A percentile compares a stretch with the other conserved stretches of the same genome.
phyloP scores from a whole-genome alignment of 2,888 invertebrate species.

The Gortyna flavago region DNA sequence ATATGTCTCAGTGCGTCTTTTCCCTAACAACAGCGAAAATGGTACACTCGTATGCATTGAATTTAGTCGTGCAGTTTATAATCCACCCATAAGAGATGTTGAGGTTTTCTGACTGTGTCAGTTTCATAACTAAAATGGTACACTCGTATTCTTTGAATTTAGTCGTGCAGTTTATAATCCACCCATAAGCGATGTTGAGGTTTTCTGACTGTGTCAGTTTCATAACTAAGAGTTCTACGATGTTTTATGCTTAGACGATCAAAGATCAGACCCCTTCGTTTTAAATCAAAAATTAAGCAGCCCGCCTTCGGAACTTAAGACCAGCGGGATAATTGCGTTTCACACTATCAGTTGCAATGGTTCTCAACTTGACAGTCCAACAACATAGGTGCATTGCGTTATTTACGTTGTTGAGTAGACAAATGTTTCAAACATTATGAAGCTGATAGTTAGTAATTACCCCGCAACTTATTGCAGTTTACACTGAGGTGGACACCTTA shows the following conservation, averaged over 20 bases:
- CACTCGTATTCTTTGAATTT: neutral
- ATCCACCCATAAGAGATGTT: neutral
- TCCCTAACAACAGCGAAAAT: neutral
- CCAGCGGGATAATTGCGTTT: neutral
- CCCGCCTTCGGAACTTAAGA: neutral
- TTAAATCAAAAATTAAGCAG: too few species aligned
- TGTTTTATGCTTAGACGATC: neutral
- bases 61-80: constrained; percentile 5
- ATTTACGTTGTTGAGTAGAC: too few species aligned
- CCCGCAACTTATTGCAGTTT: neutral
- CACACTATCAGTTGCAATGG: neutral
- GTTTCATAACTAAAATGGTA: neutral
- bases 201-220: neutral
- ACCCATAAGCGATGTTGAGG: neutral
- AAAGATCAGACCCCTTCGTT: neutral
- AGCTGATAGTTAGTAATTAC: too few species aligned
- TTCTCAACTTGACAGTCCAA: neutral
- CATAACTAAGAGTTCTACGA: neutral
- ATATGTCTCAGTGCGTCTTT: neutral
- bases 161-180: constrained; percentile 2
- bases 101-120: neutral
- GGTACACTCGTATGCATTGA: neutral
- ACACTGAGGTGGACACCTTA: neutral
- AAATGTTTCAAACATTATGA: neutral
- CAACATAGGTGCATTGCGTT: neutral